These are phyloP conservation scores for Anas capensis DNA, from an alignment of 2,797 vertebrate genomes.

Conservation along the genomic window DNA sequence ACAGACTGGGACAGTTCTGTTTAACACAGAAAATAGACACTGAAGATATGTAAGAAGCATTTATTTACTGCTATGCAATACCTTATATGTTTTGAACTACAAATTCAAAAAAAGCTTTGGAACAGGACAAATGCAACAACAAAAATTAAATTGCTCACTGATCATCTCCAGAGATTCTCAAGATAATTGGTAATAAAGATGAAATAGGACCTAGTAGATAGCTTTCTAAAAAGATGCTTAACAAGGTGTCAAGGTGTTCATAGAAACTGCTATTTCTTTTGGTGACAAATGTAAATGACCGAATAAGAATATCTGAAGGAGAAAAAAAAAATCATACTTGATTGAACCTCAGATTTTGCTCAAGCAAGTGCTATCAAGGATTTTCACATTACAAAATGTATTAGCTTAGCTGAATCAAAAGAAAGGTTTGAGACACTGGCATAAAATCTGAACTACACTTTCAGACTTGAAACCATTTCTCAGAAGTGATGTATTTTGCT, in stretches of 20 bases:
- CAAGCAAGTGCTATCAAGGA: neutral
- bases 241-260: neutral
- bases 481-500: neutral
- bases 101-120: neutral
- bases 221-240: neutral
- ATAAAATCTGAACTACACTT: neutral
- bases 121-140: neutral
- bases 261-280: neutral
- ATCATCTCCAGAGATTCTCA: neutral
- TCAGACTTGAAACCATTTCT: neutral
- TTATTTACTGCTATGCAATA: neutral
- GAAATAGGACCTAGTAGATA: neutral
- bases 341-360: neutral
- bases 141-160: neutral
- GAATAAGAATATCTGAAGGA: neutral
- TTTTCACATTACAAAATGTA: neutral
- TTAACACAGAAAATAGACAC: neutral
- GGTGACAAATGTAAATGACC: neutral
- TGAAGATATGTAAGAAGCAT: neutral
- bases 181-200: neutral
- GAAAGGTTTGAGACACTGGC: neutral
- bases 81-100: neutral
- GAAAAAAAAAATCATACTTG: neutral
- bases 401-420: neutral
- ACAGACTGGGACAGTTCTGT: neutral